Evolutionary conservation across 2,797 vertebrate species (phyloP).

Genomic region (Glossophaga mutica): DNA sequence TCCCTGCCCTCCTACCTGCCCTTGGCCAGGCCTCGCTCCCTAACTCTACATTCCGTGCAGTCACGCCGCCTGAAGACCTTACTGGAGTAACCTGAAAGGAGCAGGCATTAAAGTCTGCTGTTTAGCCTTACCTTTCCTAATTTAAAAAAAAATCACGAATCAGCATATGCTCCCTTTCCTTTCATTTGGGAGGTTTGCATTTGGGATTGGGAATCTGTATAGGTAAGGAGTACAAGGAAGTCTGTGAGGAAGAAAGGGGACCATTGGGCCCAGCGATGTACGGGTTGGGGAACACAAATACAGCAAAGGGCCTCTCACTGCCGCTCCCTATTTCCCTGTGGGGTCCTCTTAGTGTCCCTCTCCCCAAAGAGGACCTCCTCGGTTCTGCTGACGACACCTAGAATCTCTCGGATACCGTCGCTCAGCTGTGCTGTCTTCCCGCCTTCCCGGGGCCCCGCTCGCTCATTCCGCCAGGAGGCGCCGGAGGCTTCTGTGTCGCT

Average conservation of each 20-base stretch:
- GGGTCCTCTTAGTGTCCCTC: not conserved
- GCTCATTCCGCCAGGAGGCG: slow-evolving; percentile 61
- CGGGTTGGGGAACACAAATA: not conserved
- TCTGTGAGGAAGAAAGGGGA: not conserved
- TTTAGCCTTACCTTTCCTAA: not conserved
- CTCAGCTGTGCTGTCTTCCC: slow-evolving; percentile 12
- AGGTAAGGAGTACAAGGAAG: not conserved
- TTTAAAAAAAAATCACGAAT: not conserved
- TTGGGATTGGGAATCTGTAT: not conserved
- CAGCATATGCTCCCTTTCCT: not conserved
- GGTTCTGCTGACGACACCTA: slow-evolving; percentile 48
- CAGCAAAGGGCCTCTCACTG: slow-evolving; percentile 32
- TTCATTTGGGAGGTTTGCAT: not conserved
- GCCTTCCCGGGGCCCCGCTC: not conserved
- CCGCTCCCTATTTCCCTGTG: slow-evolving; percentile 42
- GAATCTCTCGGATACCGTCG: slow-evolving; percentile 31
- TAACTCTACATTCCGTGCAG: not conserved
- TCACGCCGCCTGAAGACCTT: not conserved
- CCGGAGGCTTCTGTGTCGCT: slow-evolving; percentile 69
- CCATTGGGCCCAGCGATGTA: not conserved
- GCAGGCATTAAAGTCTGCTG: not conserved
- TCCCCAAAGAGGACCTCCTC: slow-evolving; percentile 54
- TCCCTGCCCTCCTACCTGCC: not conserved
- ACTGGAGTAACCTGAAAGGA: not conserved
- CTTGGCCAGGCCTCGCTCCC: not conserved